Conservation (phyloP, 2,797 vertebrate genomes). For the Thalassophryne amazonica region DNA sequence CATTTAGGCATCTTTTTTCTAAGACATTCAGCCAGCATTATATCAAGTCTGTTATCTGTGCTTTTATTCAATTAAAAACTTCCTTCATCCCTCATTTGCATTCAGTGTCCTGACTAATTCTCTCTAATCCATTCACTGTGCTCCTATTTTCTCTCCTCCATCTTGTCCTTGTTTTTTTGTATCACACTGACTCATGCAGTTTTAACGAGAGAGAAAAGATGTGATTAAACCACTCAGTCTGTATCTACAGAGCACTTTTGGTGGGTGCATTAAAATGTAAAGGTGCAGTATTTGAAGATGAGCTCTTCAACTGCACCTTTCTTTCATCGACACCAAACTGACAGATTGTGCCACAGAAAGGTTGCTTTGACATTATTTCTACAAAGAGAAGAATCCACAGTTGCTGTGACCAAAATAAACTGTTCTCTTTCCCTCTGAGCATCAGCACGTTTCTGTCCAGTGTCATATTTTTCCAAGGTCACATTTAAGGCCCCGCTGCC, state of each 20-base stretch:
- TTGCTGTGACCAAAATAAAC: constrained; percentile 45
- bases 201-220: constrained; percentile 30
- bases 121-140: constrained; percentile 7
- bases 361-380: constrained; percentile 21
- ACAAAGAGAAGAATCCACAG: constrained; percentile 30
- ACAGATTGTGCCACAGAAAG: constrained; percentile 26
- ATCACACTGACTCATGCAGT: constrained; percentile 68
- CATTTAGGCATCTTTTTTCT: constrained; percentile 25
- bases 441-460: constrained; percentile 36
- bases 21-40: constrained; percentile 18
- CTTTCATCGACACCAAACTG: constrained; percentile 25
- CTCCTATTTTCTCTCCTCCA: constrained; percentile 55
- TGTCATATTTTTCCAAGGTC: constrained; percentile 77
- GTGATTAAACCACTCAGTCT: constrained; percentile 8
- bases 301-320: constrained; percentile 21
- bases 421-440: constrained; percentile 30
- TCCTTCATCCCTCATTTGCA: constrained; percentile 14
- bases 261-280: constrained; percentile 6
- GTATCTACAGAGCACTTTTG: constrained; percentile 4
- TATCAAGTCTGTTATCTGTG: constrained; percentile 14
- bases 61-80: constrained; percentile 5
- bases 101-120: constrained; percentile 14
- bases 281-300: constrained; percentile 2
- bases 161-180: constrained; percentile 64
- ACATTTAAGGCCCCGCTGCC: constrained; percentile 55